These are phyloP conservation scores for Trialeurodes vaporariorum DNA, from an alignment of 1,140 invertebrate genomes.

Conservation along the genomic window DNA sequence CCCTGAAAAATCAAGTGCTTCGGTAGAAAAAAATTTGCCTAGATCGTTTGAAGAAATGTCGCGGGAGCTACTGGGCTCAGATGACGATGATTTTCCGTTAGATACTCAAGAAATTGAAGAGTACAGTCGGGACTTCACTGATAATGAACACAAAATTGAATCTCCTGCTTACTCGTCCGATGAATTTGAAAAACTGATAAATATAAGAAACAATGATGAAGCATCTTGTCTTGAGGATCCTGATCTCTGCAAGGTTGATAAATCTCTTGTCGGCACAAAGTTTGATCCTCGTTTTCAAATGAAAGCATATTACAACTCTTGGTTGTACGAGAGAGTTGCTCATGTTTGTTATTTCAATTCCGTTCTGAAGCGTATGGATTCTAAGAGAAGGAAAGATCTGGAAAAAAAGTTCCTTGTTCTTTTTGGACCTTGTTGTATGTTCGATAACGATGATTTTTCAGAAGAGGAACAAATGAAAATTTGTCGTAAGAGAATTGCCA, in stretches of 20 bases:
- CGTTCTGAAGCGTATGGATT: constrained; percentile 8
- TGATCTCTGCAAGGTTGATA: background rate
- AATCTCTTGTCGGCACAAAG: background rate
- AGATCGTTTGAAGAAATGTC: background rate
- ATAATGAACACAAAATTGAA: background rate
- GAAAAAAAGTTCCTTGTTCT: constrained; percentile 13
- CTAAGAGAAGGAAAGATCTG: constrained; percentile 7
- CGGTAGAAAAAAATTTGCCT: background rate
- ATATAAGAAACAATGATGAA: background rate
- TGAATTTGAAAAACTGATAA: constrained; percentile 2
- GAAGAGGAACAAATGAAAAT: constrained; percentile 16
- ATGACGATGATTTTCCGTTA: background rate
- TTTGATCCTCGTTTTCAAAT: background rate
- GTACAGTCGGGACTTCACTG: background rate
- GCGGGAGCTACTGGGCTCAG: background rate
- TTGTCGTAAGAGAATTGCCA: constrained; percentile 18
- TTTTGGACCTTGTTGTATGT: constrained; percentile 13
- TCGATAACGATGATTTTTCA: constrained; percentile 15
- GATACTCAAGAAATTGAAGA: background rate
- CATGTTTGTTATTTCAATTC: constrained; percentile 11
- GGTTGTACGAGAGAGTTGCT: constrained; percentile 10
- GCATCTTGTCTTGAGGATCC: background rate
- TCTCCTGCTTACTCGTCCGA: background rate
- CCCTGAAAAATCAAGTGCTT: background rate
- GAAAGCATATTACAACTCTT: background rate